Conservation (phyloP, 2,888 invertebrate genomes). For the Nysson spinosus region DNA sequence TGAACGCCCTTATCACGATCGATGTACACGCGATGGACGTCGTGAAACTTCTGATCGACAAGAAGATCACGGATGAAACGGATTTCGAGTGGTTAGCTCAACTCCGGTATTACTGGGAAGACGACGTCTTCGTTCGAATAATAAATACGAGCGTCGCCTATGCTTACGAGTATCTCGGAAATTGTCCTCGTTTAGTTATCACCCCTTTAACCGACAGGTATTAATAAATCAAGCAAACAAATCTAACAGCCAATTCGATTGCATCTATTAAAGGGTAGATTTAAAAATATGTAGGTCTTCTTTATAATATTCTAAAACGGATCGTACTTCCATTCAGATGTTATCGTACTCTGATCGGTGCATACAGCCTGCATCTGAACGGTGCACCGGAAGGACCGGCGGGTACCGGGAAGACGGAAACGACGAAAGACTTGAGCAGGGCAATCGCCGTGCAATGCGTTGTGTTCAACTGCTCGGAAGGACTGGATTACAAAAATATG, state of each 20-base stretch:
- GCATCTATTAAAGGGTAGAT: too few relatives aligned
- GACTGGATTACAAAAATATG: conserved; percentile 91
- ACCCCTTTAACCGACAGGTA: conserved; percentile 86
- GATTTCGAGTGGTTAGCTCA: conserved; percentile 93
- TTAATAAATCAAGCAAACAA: background rate
- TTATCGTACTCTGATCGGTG: conserved; percentile 90
- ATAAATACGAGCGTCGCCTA: conserved; percentile 89
- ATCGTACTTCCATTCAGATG: conserved; percentile 76
- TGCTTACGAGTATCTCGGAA: conserved; percentile 92
- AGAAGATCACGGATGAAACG: conserved; percentile 83
- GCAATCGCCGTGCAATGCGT: conserved; percentile 94
- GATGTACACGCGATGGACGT: conserved; percentile 93
- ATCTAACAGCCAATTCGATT: too few relatives aligned
- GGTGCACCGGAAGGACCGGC: conserved; percentile 93
- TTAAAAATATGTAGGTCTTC: too few relatives aligned
- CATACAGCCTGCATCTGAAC: conserved; percentile 89
- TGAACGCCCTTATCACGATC: conserved; percentile 89
- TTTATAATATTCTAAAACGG: background rate
- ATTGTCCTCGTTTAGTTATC: conserved; percentile 86
- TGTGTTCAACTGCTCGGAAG: conserved; percentile 92
- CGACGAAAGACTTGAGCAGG: conserved; percentile 94
- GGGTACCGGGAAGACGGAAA: conserved; percentile 94
- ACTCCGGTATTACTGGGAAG: conserved; percentile 88
- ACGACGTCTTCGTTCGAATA: conserved; percentile 84
- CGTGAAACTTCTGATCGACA: conserved; percentile 82